Conservation (phyloP, 2,888 invertebrate genomes). For the Lagria hirta region DNA sequence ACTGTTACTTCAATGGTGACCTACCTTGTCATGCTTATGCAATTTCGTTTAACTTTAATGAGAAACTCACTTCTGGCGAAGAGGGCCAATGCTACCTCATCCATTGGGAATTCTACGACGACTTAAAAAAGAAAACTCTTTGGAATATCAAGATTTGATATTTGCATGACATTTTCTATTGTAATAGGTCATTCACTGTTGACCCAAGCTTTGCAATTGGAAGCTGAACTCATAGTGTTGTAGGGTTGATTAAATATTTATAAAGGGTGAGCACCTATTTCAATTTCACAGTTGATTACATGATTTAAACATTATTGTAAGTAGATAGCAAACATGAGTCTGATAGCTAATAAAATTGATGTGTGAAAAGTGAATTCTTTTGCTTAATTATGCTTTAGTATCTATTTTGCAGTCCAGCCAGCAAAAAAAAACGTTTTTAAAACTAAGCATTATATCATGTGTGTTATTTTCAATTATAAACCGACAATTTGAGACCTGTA, state of each 20-base stretch:
- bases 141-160: slow-evolving; percentile 22
- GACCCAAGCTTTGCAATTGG: slow-evolving; percentile 5
- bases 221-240: slow-evolving; percentile 6
- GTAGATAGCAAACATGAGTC: too few relatives aligned
- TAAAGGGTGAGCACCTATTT: slow-evolving; percentile 14
- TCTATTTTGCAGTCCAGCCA: too few relatives aligned
- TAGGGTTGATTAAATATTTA: slow-evolving; percentile 21
- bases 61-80: slow-evolving; percentile 57
- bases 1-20: slow-evolving; percentile 73
- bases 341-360: too few relatives aligned
- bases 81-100: slow-evolving; percentile 32
- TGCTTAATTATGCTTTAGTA: too few relatives aligned
- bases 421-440: too few relatives aligned
- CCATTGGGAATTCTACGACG: slow-evolving; percentile 23
- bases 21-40: slow-evolving; percentile 71
- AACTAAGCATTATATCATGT: too few relatives aligned
- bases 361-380: too few relatives aligned
- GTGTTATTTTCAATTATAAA: too few relatives aligned
- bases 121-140: slow-evolving; percentile 14
- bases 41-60: slow-evolving; percentile 67
- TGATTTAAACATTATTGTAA: slow-evolving; percentile 24
- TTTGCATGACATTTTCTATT: slow-evolving; percentile 23
- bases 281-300: slow-evolving; percentile 12
- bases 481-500: too few relatives aligned
- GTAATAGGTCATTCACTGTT: slow-evolving; percentile 13